A percentile compares a stretch with the other conserved stretches of the same genome.
phyloP scores from a whole-genome alignment of 2,797 vertebrate genomes.

The Sebastes aleutianus region DNA sequence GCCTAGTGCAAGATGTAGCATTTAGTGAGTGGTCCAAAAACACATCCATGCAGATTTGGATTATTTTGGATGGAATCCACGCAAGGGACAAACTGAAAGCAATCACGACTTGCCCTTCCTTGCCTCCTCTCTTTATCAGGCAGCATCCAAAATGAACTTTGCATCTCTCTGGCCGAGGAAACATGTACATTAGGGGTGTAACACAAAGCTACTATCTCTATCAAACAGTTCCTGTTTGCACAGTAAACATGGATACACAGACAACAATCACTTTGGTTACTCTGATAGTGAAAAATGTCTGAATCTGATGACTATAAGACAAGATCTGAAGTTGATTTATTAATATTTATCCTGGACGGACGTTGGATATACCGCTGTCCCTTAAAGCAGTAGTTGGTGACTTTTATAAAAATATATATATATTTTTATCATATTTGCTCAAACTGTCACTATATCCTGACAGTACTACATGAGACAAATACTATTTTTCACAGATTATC shows the following conservation, averaged over 20 bases:
- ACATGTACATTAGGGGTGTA: not conserved
- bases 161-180: not conserved
- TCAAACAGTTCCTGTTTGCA: not conserved
- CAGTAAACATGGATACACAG: not conserved
- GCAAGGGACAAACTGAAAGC: not conserved
- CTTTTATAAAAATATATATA: too few species aligned
- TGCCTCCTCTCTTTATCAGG: not conserved
- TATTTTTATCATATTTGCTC: too few species aligned
- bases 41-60: slow-evolving; percentile 28
- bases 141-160: not conserved
- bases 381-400: not conserved
- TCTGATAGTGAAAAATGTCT: not conserved
- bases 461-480: too few species aligned
- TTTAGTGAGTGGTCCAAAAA: not conserved
- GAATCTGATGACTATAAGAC: not conserved
- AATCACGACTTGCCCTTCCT: not conserved
- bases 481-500: too few species aligned
- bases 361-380: too few species aligned
- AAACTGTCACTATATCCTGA: too few species aligned
- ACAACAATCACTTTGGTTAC: not conserved
- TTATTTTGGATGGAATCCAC: not conserved
- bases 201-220: not conserved
- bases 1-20: not conserved
- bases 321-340: too few species aligned
- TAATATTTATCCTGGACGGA: not conserved